Percentiles rank a stretch among this genome's conserved stretches.
Conservation (phyloP, 2,888 invertebrate genomes). For the Drosophila antonietae region DNA sequence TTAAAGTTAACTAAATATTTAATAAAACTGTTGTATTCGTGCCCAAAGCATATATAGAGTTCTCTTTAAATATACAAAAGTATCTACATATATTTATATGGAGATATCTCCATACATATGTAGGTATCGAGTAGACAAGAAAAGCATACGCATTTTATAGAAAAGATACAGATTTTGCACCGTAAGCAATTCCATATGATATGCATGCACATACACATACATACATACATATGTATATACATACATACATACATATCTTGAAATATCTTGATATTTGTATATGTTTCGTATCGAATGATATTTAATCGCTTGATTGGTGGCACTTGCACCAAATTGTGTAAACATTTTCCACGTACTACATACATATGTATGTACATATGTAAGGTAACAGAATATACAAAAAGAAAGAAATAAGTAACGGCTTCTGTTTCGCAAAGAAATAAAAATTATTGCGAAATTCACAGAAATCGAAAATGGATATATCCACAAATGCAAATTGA, state of each 20-base stretch:
- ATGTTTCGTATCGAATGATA: conserved; percentile 28
- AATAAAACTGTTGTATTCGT: not conserved
- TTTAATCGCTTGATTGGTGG: conserved; percentile 35
- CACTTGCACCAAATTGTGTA: conserved; percentile 47
- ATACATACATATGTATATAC: too few relatives aligned
- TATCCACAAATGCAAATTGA: conserved; percentile 18
- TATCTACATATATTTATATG: not conserved
- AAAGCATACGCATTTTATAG: not conserved
- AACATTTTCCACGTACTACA: conserved; percentile 48
- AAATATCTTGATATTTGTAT: not conserved
- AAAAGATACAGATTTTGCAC: not conserved
- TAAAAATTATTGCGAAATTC: conserved; percentile 22
- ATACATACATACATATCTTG: not conserved
- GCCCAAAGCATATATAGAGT: too few relatives aligned
- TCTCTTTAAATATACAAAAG: too few relatives aligned
- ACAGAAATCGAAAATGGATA: conserved; percentile 46
- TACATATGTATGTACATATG: not conserved
- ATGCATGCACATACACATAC: too few relatives aligned
- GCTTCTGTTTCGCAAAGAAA: conserved; percentile 30
- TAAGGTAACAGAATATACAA: conserved; percentile 14
- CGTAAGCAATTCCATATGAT: not conserved
- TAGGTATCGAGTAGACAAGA: not conserved
- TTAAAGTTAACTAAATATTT: not conserved
- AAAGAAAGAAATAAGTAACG: conserved; percentile 8
- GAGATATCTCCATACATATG: not conserved